phyloP scores from a whole-genome alignment of 1,140 invertebrate genomes.

The Trigoniulus corallinus region DNA sequence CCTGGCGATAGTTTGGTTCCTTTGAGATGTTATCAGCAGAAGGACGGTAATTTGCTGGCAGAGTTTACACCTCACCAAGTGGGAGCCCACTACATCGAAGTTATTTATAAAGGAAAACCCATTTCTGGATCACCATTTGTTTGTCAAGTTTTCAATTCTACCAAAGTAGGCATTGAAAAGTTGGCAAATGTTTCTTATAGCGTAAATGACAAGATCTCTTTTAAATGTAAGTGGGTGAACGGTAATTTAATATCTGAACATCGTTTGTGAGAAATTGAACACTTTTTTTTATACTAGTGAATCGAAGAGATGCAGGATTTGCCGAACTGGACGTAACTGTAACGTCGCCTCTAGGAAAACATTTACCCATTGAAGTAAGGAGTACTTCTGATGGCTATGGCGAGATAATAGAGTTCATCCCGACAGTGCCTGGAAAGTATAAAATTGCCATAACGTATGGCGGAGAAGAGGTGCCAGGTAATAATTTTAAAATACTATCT shows the following conservation, averaged over 20 bases:
- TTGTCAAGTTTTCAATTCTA: conserved; percentile 85
- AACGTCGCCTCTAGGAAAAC: conserved; percentile 70
- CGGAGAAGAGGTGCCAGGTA: conserved; percentile 41
- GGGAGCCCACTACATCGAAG: conserved; percentile 60
- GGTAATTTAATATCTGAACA: background rate
- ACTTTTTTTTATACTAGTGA: conserved; percentile 39
- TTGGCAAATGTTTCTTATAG: conserved; percentile 58
- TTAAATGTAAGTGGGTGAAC: conserved; percentile 44
- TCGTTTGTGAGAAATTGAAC: background rate
- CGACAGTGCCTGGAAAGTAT: conserved; percentile 73
- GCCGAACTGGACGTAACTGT: conserved; percentile 79
- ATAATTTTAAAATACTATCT: conserved; percentile 17
- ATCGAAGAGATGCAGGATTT: conserved; percentile 66
- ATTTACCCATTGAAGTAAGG: conserved; percentile 61
- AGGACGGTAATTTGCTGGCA: conserved; percentile 78
- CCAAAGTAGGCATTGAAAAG: conserved; percentile 43
- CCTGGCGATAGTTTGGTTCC: conserved; percentile 78
- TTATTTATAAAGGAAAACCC: conserved; percentile 75
- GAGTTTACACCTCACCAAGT: conserved; percentile 64
- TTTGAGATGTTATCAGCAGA: conserved; percentile 86
- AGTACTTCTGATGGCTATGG: conserved; percentile 47
- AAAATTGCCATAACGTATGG: conserved; percentile 76
- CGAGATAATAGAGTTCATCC: conserved; percentile 67
- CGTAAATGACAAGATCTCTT: conserved; percentile 63
- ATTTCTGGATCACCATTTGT: conserved; percentile 89